Evolutionary conservation across 2,113 vertebrate species (phyloP).

Genomic region (Caranx melampygus): DNA sequence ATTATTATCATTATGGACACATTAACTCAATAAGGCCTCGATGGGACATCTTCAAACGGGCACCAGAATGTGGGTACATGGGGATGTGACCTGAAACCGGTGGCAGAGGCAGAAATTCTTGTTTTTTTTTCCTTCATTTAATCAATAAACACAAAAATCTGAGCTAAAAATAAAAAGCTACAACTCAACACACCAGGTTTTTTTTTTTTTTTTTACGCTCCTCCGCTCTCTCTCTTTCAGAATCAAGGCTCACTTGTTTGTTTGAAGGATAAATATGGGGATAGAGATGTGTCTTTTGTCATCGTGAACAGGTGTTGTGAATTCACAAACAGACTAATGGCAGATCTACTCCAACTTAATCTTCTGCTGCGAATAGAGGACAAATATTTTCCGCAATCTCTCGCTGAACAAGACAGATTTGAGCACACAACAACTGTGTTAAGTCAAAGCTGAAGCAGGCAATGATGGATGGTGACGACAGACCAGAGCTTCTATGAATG

Average conservation of each 20-base stretch:
- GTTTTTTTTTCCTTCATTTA: background rate
- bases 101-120: too few relatives aligned
- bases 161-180: background rate
- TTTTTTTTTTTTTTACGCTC: background rate
- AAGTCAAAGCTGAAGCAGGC: background rate
- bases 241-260: background rate
- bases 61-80: too few relatives aligned
- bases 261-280: background rate
- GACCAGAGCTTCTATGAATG: too few relatives aligned
- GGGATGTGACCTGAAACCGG: too few relatives aligned
- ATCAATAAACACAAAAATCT: background rate
- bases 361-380: background rate
- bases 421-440: background rate
- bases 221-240: background rate
- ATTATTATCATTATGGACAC: too few relatives aligned
- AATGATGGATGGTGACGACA: background rate
- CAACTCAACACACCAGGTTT: background rate
- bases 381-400: background rate
- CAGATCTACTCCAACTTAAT: background rate
- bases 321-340: constrained; percentile 1
- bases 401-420: background rate
- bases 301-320: background rate
- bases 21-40: too few relatives aligned
- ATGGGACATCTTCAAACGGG: too few relatives aligned
- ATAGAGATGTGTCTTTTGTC: background rate